Evolutionary conservation across 2,113 vertebrate genomes (phyloP).

Genomic region (Melospiza melodia): DNA sequence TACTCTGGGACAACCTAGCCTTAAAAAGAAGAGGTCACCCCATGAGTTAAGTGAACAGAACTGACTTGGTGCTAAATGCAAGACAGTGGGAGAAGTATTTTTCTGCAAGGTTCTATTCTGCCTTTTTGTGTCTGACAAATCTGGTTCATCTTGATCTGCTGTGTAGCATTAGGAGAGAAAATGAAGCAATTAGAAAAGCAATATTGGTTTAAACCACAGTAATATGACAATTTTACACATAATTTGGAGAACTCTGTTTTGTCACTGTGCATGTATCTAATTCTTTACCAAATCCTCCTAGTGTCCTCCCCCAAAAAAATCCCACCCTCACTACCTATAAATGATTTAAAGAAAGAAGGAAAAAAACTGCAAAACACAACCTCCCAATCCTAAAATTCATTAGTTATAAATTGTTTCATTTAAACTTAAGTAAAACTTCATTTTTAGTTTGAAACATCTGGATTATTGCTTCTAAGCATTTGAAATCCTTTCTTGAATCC

Average conservation of each 20-base stretch:
- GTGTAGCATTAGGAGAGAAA: not conserved
- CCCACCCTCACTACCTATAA: not conserved
- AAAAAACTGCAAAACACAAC: not conserved
- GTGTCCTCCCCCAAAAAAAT: not conserved
- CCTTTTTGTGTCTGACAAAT: not conserved
- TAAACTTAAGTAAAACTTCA: not conserved
- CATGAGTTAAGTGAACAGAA: not conserved
- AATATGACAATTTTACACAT: not conserved
- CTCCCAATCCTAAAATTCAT: not conserved
- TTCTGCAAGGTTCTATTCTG: not conserved
- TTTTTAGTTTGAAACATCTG: not conserved
- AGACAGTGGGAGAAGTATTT: not conserved
- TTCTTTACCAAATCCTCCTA: not conserved
- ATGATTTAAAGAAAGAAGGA: not conserved
- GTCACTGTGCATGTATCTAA: not conserved
- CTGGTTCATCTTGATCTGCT: not conserved
- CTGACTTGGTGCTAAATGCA: not conserved
- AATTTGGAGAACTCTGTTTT: not conserved
- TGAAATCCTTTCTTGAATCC: not conserved
- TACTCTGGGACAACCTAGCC: not conserved
- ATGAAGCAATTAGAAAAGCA: not conserved
- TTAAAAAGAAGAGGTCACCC: not conserved
- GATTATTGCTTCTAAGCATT: not conserved
- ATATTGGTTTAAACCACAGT: not conserved
- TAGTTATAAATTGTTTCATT: not conserved